phyloP scores from a whole-genome alignment of 2,888 invertebrate species.

The Pogonocherus hispidulus region DNA sequence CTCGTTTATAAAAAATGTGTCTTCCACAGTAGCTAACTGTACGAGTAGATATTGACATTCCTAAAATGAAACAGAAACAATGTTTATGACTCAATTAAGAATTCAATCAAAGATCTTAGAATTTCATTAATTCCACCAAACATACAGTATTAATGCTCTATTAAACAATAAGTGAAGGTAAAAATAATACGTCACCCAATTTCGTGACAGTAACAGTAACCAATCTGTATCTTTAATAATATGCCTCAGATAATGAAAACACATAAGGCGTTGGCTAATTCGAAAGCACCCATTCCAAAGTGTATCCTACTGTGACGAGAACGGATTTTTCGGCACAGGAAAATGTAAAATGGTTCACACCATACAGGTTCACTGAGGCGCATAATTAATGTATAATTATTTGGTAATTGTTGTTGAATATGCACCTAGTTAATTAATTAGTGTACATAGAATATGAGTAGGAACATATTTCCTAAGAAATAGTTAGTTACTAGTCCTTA shows the following conservation, averaged over 20 bases:
- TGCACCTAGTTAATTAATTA: constrained; percentile 9
- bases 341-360: constrained; percentile 32
- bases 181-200: constrained; percentile 33
- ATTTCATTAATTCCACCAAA: not conserved
- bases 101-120: too few species aligned
- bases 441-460: too few species aligned
- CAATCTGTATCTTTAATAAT: constrained; percentile 5
- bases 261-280: constrained; percentile 47
- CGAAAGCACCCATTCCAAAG: constrained; percentile 49
- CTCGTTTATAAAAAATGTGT: too few species aligned
- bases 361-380: constrained; percentile 5
- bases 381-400: constrained; percentile 1
- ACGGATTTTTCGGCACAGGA: constrained; percentile 37
- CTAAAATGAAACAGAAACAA: too few species aligned
- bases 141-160: constrained; percentile 37
- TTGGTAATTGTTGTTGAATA: constrained; percentile 12
- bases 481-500: too few species aligned
- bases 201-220: constrained; percentile 22
- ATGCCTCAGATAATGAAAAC: constrained; percentile 14
- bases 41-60: too few species aligned
- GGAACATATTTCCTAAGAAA: too few species aligned
- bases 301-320: constrained; percentile 54
- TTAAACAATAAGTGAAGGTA: constrained; percentile 44
- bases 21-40: too few species aligned
- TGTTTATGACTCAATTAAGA: too few species aligned